Base-by-base conservation (phyloP, 2,888 invertebrate species). In the Mystacides longicornis region DNA sequence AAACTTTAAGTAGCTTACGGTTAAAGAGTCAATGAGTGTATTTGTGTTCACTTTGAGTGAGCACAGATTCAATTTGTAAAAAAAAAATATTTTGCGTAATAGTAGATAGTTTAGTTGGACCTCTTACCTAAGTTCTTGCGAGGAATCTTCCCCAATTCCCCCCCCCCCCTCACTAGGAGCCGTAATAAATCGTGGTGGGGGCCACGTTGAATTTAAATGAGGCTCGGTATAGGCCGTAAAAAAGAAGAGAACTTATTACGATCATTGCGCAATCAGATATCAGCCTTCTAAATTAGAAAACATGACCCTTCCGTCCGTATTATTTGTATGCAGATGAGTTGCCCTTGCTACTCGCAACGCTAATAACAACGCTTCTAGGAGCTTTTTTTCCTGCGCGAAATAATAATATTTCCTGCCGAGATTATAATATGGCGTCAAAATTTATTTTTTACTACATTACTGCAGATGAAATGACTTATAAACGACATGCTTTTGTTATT, bases 191-290 rank as follows among this genome's bases (percentile, higher is more conserved):
- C 37, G 37, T 16, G 16, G 37, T 37, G 16, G 37, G n/a, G 37
- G 37, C 37, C 16, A 37, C 37, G 37, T 37, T 37, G 37, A 37
- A 37, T 37, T 37, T 37, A 37, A 37, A 37, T 37, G 37, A 37
- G 37, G 37, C 37, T 37, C 37, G 37, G 37, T 14, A 37, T 37
- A 37, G 37, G 37, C 37, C 37, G 37, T 37, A 37, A 37, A 37
- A n/a, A 37, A 37, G 37, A 37, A 16, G 37, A 37, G 37, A 37
- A 37, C 37, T 37, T 37, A 37, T 37, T 37, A 37, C 37, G 37
- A 37, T 37, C 37, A 37, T 37, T 37, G 37, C 37, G 37, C 37
- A 37, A 37, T 37, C 37, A 37, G 37, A 37, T 37, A 37, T 16
- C 37, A 16, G 37, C 37, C 16, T 37, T 37, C 37, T 37, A 37